Evolutionary conservation across 2,797 vertebrate species (phyloP).

Genomic region (Graptemys geographica): DNA sequence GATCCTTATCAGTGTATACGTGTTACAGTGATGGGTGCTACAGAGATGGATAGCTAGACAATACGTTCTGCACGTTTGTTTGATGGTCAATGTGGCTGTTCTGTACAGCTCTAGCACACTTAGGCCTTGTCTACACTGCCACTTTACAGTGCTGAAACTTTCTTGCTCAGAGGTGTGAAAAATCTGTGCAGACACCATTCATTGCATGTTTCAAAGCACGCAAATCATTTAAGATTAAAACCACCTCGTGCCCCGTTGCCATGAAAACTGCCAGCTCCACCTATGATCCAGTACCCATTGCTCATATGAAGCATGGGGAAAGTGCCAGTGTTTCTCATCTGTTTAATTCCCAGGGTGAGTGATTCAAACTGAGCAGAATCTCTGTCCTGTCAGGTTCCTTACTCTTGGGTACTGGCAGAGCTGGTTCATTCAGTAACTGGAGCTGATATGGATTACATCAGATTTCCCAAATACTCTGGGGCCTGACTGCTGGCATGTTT

Average conservation of each 20-base stretch:
- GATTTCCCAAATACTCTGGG: neutral
- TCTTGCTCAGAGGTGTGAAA: too few relatives aligned
- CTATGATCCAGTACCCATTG: neutral
- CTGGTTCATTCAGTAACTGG: neutral
- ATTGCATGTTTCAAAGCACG: neutral
- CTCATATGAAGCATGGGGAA: neutral
- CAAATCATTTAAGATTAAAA: neutral
- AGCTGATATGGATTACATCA: neutral
- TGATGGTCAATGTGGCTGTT: neutral
- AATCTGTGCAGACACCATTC: neutral
- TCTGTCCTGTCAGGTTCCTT: neutral
- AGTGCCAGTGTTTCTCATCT: neutral
- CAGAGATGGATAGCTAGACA: neutral
- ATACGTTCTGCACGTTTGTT: too few relatives aligned
- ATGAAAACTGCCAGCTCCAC: neutral
- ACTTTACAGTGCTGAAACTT: too few relatives aligned
- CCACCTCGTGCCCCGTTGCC: neutral
- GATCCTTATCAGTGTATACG: neutral
- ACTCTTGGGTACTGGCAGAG: neutral
- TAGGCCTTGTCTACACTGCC: neutral
- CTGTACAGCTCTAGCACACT: neutral
- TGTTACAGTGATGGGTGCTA: neutral
- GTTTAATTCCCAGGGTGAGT: neutral
- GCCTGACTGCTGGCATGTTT: neutral
- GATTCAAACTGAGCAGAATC: neutral